These are phyloP conservation scores for Rhinoptilus africanus DNA, from an alignment of 2,113 vertebrate genomes.

Conservation along the genomic window DNA sequence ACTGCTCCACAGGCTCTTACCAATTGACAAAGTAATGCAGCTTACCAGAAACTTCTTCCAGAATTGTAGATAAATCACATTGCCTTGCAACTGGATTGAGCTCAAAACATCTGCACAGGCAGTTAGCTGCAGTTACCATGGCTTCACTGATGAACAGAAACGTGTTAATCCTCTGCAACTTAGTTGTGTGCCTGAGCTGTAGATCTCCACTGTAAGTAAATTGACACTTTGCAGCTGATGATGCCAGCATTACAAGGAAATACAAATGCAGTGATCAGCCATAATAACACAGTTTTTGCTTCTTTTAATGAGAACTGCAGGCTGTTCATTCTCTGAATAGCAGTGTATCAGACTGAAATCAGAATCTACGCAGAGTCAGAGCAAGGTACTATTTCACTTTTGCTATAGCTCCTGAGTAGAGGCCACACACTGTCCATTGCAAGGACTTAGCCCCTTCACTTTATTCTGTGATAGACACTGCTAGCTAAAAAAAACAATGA, in stretches of 20 bases:
- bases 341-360: background rate
- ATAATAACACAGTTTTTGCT: background rate
- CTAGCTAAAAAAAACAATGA: background rate
- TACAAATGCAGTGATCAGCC: background rate
- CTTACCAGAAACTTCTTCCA: background rate
- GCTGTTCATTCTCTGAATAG: background rate
- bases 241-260: background rate
- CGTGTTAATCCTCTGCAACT: background rate
- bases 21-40: background rate
- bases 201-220: slow-evolving; percentile 5
- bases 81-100: background rate
- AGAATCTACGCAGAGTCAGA: background rate
- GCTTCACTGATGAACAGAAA: background rate
- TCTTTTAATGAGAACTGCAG: slow-evolving; percentile 11
- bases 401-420: background rate
- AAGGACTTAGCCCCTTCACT: background rate
- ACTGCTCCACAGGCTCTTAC: background rate
- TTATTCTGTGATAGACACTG: background rate
- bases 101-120: background rate
- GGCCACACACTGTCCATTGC: background rate
- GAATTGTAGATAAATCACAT: background rate
- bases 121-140: slow-evolving; percentile 29
- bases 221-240: slow-evolving; percentile 5
- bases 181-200: background rate
- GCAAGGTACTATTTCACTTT: background rate